Conservation (phyloP, 2,113 vertebrate species). For the Hirundichthys speculiger region DNA sequence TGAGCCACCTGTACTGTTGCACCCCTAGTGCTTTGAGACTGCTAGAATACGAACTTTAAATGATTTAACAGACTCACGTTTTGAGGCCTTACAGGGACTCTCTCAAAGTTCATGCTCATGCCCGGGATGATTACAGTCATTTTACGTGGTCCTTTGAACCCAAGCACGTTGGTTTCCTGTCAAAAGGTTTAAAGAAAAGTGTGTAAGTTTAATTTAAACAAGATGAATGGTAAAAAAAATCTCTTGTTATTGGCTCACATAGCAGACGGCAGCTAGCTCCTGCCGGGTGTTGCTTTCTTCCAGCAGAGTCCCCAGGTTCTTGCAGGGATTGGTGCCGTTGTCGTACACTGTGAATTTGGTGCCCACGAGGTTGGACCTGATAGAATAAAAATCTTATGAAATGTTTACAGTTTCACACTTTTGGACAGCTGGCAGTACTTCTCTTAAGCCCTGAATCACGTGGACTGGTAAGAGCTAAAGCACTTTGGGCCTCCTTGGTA, state of each 20-base stretch:
- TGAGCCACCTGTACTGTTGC: too few species aligned
- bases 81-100: constrained; percentile 87
- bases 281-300: constrained; percentile 88
- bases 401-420: too few species aligned
- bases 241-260: constrained; percentile 80
- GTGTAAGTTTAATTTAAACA: neutral
- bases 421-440: too few species aligned
- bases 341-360: constrained; percentile 98
- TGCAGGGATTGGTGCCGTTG: constrained; percentile 89
- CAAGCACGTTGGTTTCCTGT: constrained; percentile 96
- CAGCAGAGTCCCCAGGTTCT: constrained; percentile 83
- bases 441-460: too few species aligned
- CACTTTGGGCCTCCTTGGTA: too few species aligned
- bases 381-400: neutral
- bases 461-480: too few species aligned
- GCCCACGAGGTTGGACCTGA: constrained; percentile 96
- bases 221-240: neutral
- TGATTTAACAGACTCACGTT: constrained; percentile 82
- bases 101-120: constrained; percentile 93
- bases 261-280: constrained; percentile 94
- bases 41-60: too few species aligned
- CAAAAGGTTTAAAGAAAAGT: constrained; percentile 11
- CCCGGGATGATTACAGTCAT: constrained; percentile 98
- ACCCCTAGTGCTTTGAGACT: too few species aligned
- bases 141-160: constrained; percentile 96